A percentile compares a stretch with the other conserved stretches of the same genome.
Evolutionary conservation across 2,888 invertebrate genomes (phyloP).

Genomic region (Tipula helvola): DNA sequence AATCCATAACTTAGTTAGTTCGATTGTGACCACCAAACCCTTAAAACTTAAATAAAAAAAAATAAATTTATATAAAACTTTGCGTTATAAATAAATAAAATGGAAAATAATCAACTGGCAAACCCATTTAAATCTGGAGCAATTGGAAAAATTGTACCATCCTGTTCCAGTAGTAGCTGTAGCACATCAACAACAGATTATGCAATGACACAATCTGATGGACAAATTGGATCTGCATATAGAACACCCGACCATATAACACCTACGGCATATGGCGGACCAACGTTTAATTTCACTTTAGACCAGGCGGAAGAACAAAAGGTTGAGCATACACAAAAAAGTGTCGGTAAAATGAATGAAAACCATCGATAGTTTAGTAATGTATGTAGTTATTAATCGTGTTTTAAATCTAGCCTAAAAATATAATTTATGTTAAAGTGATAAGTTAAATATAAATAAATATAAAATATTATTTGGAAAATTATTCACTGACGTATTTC

Average conservation of each 20-base stretch:
- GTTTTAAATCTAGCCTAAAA: neutral
- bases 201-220: neutral
- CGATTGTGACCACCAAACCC: neutral
- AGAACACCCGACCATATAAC: neutral
- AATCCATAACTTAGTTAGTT: neutral
- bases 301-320: neutral
- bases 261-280: neutral
- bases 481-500: too few relatives aligned
- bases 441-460: neutral
- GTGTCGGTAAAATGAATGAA: neutral
- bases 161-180: neutral
- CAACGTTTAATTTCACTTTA: neutral
- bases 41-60: neutral
- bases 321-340: neutral
- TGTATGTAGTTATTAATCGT: neutral
- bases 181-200: neutral
- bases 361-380: neutral
- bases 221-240: neutral
- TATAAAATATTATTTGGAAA: neutral
- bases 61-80: neutral
- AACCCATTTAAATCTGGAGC: neutral
- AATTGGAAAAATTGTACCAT: neutral
- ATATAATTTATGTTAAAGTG: neutral
- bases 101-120: neutral
- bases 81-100: too few relatives aligned